Conservation (phyloP, 2,113 vertebrate genomes). For the Phyllopteryx taeniolatus region DNA sequence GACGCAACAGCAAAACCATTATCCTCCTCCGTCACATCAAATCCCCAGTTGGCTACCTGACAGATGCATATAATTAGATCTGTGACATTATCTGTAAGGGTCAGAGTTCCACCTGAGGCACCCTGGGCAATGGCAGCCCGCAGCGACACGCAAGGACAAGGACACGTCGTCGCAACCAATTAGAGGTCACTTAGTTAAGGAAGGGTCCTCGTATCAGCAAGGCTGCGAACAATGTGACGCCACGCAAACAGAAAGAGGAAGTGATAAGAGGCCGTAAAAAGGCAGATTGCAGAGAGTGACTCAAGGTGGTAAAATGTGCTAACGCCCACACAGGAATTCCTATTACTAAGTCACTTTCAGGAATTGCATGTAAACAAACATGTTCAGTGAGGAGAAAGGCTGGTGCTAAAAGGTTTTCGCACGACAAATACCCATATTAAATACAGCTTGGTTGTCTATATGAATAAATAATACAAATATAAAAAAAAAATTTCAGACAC, state of each 20-base stretch:
- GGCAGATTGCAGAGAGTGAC: conserved; percentile 7
- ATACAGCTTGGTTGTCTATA: neutral
- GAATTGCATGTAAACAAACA: neutral
- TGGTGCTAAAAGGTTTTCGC: neutral
- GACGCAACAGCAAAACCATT: conserved; percentile 18
- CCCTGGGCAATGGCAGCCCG: conserved; percentile 25
- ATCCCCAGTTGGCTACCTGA: conserved; percentile 32
- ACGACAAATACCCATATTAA: neutral
- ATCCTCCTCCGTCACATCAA: conserved; percentile 26
- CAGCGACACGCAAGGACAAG: neutral
- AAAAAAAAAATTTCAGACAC: too few relatives aligned
- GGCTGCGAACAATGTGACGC: conserved; percentile 19
- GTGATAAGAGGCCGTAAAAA: conserved; percentile 27
- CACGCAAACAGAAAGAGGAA: conserved; percentile 41
- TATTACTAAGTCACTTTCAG: neutral
- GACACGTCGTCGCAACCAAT: neutral
- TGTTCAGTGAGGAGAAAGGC: neutral
- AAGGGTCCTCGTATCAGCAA: conserved; percentile 7
- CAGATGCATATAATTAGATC: conserved; percentile 43
- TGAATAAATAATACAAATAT: neutral
- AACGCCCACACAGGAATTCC: conserved; percentile 15
- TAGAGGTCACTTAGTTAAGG: conserved; percentile 5
- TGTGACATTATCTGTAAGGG: conserved; percentile 41
- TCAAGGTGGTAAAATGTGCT: conserved; percentile 4
- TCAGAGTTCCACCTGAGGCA: conserved; percentile 27